These are phyloP conservation scores for Nudaria mundana DNA, from an alignment of 2,888 invertebrate species.

Conservation along the genomic window DNA sequence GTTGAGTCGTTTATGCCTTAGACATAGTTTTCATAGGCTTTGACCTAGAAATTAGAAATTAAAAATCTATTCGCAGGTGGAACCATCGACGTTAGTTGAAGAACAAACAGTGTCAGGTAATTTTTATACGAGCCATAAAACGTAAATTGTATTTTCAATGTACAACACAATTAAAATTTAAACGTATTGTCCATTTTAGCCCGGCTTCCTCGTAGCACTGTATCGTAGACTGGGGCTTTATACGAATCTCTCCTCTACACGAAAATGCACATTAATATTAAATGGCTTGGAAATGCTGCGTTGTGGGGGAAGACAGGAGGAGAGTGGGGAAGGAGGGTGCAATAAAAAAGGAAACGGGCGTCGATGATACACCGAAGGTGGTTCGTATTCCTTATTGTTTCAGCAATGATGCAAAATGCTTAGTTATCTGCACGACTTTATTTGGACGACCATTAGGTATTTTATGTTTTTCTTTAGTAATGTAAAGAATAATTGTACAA, in stretches of 20 bases:
- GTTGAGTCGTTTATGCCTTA: no score
- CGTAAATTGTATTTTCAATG: conserved; percentile 39
- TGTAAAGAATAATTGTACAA: no score
- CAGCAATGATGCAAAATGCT: conserved; percentile 25
- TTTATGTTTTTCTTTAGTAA: no score
- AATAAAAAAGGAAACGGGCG: conserved; percentile 71
- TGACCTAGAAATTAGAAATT: no score
- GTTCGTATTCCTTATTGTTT: conserved; percentile 50
- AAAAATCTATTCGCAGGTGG: no score
- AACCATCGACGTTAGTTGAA: no score
- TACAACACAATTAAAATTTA: conserved; percentile 68
- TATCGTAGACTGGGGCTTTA: conserved; percentile 76
- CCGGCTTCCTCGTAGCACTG: conserved; percentile 61
- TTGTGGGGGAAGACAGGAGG: conserved; percentile 48
- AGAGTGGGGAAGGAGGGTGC: conserved; percentile 51
- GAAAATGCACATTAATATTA: conserved; percentile 83
- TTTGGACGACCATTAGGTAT: neutral
- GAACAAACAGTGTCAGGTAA: conserved; percentile 27
- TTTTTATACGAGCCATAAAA: conserved; percentile 41
- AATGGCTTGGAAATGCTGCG: conserved; percentile 82
- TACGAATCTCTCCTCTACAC: conserved; percentile 78
- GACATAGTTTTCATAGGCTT: no score
- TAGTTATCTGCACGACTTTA: neutral
- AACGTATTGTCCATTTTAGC: conserved; percentile 64
- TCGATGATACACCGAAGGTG: conserved; percentile 66